Evolutionary conservation across 2,113 vertebrate genomes (phyloP), one percentile per base, ranked within the genome.

Genomic region (Burhinus bistriatus): DNA sequence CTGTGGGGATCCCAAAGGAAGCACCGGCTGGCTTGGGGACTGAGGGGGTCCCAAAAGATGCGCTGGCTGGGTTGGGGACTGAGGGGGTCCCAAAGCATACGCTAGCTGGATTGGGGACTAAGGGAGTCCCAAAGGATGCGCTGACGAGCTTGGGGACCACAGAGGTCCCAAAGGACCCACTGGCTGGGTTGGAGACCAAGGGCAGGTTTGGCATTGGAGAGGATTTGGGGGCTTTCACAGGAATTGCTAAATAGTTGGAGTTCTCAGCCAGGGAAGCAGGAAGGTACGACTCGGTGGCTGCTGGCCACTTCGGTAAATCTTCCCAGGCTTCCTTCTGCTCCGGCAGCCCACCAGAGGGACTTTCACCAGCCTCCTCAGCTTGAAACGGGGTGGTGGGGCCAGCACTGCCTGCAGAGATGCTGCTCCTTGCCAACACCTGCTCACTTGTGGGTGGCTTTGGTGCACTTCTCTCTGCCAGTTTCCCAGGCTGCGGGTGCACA

Each of bases 221-320:
- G 44, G 91, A 14, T 84, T 6, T 92, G 47, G 89, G 65, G 40
- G 19, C n/a, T 94, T 91, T 97, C 75, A 69, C 55, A 4, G 97
- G 97, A 62, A 98, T 97, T 12, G 97, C 93, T 68, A 98, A 54
- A 73, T 98, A 97, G 95, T 66, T 97, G 86, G 94, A 72, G 47
- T 80, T 97, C 44, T 97, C 96, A 0, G 64, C 30, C 0, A 25
- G 82, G 62, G 52, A 57, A 26, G 90, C 22, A 5, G 93, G 64
- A 11, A 25, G 83, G 32, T 42, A 26, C 1, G 92, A 91, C 82
- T 97, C 96, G 0, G 83, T 5, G 49, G 61, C 75, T 23, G 11
- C 51, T 0, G 52, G 75, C 79, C 84, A 49, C 54, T 68, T 94
- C 0, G 30, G 59, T 12, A 57, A 30, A 3, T 1, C 66, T 66